Base-by-base conservation (phyloP, 2,888 invertebrate genomes). In the Oxyteleia sp. region DNA sequence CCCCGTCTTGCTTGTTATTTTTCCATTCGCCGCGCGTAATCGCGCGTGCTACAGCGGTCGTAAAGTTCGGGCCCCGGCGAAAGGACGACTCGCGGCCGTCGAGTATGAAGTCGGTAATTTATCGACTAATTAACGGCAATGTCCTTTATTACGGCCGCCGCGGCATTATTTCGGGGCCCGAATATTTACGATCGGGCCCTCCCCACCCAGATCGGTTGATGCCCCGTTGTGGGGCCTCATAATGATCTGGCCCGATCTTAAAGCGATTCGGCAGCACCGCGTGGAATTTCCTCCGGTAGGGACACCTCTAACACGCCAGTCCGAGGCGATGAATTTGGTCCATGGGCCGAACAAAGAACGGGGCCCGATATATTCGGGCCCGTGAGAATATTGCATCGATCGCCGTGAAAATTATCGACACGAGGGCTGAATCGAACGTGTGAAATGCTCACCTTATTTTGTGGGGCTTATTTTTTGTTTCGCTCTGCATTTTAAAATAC, bases 61-160 rank as follows among this genome's bases (percentile, higher is more conserved):
- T 84, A 82, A 84, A 84, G 49, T 78, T 69, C 45, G 49, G 66
- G 55, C 38, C 13, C 35, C 45, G 41, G 45, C 47, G n/a, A 61
- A 55, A 43, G 71, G 41, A 61, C 57, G 45, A 68, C 87, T 90
- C 88, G 88, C 89, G 89, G 87, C 88, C 89, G 88, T 86, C 83
- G 87, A 89, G 88, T 88, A 88, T 89, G 90, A 90, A 89, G 91
- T 38, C 11, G 90, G 91, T 92, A 93, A 93, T 93, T 93, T 93
- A 93, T 92, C 89, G 92, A 90, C 93, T 93, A 93, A 93, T 93
- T 93, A 93, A 93, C 92, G 91, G 91, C 91, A 90, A 90, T 93
- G 93, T 93, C 93, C 93, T 93, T 93, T 93, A 93, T 93, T 93
- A 93, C 93, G 89, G 89, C 88, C 87, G 87, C 86, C 86, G 85